phyloP scores from a whole-genome alignment of 2,113 vertebrate species.

The Promerops cafer region DNA sequence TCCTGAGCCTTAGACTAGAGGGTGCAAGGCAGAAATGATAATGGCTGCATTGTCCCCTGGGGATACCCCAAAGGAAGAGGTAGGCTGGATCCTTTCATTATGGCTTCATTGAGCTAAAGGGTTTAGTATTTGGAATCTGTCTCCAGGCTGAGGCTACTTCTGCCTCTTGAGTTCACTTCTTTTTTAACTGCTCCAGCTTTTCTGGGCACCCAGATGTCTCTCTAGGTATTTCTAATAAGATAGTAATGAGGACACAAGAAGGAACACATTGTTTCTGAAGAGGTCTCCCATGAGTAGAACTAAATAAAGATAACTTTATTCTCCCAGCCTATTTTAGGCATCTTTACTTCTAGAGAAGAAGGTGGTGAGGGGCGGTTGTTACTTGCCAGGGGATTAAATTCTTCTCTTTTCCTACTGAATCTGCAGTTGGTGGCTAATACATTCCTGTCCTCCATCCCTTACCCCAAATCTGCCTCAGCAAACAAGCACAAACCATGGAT shows the following conservation, averaged over 20 bases:
- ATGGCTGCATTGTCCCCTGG: not conserved
- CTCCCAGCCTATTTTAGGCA: not conserved
- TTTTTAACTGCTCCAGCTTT: not conserved
- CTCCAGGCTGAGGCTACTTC: not conserved
- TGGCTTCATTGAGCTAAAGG: not conserved
- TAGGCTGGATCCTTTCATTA: not conserved
- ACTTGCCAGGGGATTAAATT: not conserved
- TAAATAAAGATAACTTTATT: not conserved
- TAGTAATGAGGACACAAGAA: not conserved
- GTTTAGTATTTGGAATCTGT: not conserved
- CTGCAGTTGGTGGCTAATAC: not conserved
- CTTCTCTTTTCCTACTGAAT: not conserved
- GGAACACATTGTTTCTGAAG: not conserved
- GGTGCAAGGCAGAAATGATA: not conserved
- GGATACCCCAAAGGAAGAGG: not conserved
- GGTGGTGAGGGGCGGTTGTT: not conserved
- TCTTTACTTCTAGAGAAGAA: not conserved
- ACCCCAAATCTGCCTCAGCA: conserved; percentile 70
- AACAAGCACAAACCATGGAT: conserved; percentile 99
- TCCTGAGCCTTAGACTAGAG: not conserved
- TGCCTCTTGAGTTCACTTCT: not conserved
- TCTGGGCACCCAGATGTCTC: not conserved
- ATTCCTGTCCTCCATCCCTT: not conserved
- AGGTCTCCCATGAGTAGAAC: not conserved
- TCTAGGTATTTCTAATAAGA: not conserved